Evolutionary conservation across 1,140 invertebrate species (phyloP), one percentile per base, ranked within the genome.

Genomic region (Euwallacea similis): DNA sequence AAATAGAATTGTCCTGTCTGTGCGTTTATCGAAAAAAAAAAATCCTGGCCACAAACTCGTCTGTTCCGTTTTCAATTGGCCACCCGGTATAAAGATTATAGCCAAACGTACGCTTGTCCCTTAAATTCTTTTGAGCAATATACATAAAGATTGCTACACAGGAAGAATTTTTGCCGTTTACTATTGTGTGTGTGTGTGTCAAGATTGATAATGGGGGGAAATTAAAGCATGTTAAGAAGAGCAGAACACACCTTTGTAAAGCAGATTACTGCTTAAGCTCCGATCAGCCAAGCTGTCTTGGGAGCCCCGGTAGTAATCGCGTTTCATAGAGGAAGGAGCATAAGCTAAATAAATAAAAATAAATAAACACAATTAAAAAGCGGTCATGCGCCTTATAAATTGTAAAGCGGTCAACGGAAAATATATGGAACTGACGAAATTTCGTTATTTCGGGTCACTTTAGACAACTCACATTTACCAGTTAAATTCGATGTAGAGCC

Each of bases 291-390:
- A 86, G 83, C 90, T 92, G 84, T 94, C 92, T 86, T 93, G 91
- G 66, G 91, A 93, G 78, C 91, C 91, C 84, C 91, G 87, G 84
- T 92, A 93, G 87, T 92, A 93, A 84, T 94, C 92, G 83, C 91
- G 88, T 84, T 90, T 88, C 90, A 92, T 91, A 73, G 89, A 43
- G 58, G 71, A 73, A 53, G 79, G 75, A 21, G 69, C 68, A 76
- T 78, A 78, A 75, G 78, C 80, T 80, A 74, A 76, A 77, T 62
- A 76, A 80, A 81, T 78, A 66, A 66, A 75, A 79, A 75, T 75
- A 73, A 81, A 80, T 70, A 77, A 81, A 81, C 82, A 78, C n/a
- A 53, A 60, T 70, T 15, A 47, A 33, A 33, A 33, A 33, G 21
- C 21, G 21, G 21, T 50, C 10, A 10, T 50, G 10, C 13, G 47